Evolutionary conservation across 2,113 vertebrate species (phyloP).

Genomic region (Meleagris gallopavo): DNA sequence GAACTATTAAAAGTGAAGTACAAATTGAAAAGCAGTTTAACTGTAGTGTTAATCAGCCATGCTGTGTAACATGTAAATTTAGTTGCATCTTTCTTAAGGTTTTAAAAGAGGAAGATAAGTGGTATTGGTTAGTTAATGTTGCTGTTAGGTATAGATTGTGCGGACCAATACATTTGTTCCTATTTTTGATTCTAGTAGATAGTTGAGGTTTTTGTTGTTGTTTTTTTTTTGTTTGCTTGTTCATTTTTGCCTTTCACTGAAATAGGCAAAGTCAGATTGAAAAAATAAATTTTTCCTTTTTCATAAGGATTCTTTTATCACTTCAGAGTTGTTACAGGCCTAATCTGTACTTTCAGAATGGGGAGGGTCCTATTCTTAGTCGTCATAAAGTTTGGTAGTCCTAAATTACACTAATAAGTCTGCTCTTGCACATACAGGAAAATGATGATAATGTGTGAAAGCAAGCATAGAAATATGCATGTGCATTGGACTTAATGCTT

Average conservation of each 20-base stretch:
- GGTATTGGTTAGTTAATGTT: background rate
- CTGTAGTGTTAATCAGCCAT: background rate
- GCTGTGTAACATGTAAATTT: background rate
- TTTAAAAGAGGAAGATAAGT: background rate
- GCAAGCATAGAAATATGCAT: background rate
- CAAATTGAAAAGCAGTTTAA: background rate
- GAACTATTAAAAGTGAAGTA: background rate
- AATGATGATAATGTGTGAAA: background rate
- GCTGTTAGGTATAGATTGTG: background rate
- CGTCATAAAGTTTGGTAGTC: background rate
- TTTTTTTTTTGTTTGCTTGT: background rate
- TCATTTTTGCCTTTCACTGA: background rate
- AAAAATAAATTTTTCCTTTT: background rate
- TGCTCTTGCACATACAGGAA: background rate
- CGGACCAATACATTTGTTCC: background rate
- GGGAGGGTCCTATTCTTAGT: rapidly evolving
- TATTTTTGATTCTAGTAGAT: background rate
- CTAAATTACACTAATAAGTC: background rate
- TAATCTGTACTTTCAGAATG: background rate
- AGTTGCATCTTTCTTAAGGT: background rate
- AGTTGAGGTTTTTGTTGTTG: rapidly evolving
- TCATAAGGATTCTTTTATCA: background rate
- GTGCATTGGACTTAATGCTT: background rate
- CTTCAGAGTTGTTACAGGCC: background rate
- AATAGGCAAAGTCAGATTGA: background rate